A percentile compares a stretch with the other conserved stretches of the same genome.
Evolutionary conservation across 2,888 invertebrate species (phyloP).

Genomic region (Apodemia hepburni): DNA sequence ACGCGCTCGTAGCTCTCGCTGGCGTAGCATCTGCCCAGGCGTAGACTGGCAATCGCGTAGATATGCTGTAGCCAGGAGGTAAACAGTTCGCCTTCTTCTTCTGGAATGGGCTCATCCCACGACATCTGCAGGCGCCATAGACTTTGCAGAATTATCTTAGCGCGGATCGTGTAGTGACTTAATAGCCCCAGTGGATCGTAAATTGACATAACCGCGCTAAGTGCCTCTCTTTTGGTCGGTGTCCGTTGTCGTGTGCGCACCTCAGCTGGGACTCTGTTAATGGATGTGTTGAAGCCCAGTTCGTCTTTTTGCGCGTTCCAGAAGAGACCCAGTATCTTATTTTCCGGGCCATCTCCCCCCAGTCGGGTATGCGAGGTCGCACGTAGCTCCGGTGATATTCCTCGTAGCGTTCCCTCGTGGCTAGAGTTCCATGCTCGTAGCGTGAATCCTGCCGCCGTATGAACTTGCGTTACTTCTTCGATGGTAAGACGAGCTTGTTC

Average conservation of each 20-base stretch:
- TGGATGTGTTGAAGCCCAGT: background rate
- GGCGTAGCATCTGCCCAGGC: background rate
- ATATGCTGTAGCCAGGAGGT: background rate
- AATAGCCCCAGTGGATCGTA: conserved; percentile 37
- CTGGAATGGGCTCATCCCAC: conserved; percentile 24
- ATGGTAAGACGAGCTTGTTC: conserved; percentile 29
- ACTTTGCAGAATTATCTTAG: conserved; percentile 14
- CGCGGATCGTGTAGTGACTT: conserved; percentile 15
- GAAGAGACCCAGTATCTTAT: conserved; percentile 2
- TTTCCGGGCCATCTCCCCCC: background rate
- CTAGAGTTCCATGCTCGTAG: background rate
- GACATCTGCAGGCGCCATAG: conserved; percentile 20
- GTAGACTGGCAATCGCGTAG: background rate
- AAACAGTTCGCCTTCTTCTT: no score
- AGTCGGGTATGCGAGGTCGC: background rate
- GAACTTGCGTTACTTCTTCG: conserved; percentile 25
- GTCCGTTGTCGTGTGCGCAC: background rate
- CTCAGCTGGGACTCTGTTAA: background rate
- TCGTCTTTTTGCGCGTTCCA: background rate
- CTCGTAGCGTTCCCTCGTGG: background rate
- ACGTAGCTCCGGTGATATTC: background rate
- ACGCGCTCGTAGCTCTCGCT: background rate
- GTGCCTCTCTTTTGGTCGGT: conserved; percentile 23
- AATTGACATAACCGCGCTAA: conserved; percentile 35
- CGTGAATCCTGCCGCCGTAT: conserved; percentile 26